Conservation (phyloP, 2,888 invertebrate genomes). For the Phortica magna region DNA sequence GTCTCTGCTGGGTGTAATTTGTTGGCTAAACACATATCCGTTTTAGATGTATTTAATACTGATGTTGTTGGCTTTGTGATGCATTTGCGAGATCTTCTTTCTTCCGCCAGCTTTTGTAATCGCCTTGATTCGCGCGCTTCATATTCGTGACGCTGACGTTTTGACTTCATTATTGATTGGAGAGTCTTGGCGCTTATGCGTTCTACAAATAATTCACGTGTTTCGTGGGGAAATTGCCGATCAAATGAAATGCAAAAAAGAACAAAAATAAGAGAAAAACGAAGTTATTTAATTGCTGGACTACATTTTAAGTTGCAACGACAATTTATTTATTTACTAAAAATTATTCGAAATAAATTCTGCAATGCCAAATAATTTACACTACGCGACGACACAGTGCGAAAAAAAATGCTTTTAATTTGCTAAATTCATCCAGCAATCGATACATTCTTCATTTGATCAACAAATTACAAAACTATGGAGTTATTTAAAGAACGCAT, state of each 20-base stretch:
- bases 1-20: slow-evolving; percentile 42
- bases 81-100: slow-evolving; percentile 33
- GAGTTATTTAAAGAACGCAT: slow-evolving; percentile 61
- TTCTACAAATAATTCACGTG: slow-evolving; percentile 71
- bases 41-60: slow-evolving; percentile 14
- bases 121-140: slow-evolving; percentile 53
- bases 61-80: slow-evolving; percentile 36
- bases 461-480: slow-evolving; percentile 36
- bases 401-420: background rate
- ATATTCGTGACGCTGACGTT: slow-evolving; percentile 65
- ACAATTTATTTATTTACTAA: slow-evolving; percentile 45
- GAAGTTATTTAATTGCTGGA: slow-evolving; percentile 75
- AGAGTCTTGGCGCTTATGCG: slow-evolving; percentile 75
- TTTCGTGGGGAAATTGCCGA: slow-evolving; percentile 49
- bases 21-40: background rate
- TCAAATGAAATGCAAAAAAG: slow-evolving; percentile 57
- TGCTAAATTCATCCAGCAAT: slow-evolving; percentile 63
- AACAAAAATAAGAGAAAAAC: slow-evolving; percentile 65
- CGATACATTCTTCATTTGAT: slow-evolving; percentile 45
- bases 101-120: slow-evolving; percentile 39
- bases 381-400: slow-evolving; percentile 61
- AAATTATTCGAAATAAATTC: slow-evolving; percentile 32
- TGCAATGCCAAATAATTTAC: slow-evolving; percentile 23
- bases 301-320: slow-evolving; percentile 42
- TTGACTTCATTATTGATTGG: slow-evolving; percentile 69